Evolutionary conservation across 1,140 invertebrate species (phyloP), one percentile per base, ranked within the genome.

Genomic region (Drosophila persimilis): DNA sequence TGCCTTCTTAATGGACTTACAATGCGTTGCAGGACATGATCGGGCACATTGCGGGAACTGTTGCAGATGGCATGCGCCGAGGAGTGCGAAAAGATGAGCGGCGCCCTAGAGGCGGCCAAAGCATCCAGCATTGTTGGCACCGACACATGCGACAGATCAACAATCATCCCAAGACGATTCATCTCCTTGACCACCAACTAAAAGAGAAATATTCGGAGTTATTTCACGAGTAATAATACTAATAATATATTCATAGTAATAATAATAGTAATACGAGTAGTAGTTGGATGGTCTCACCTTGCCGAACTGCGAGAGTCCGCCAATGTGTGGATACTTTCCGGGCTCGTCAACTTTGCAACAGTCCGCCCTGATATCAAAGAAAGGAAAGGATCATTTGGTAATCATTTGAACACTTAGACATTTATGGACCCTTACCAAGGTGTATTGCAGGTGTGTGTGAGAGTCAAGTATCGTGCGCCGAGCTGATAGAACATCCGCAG

Each of bases 151-250:
- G 96, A 96, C 70, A 98, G 93, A 92, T 98, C 97, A 39, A 98
- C 95, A 92, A 98, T 92, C 97, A 98, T 98, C n/a, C 97, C 97
- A 45, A 97, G 93, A 39, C 96, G 94, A 93, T 97, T 97, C 95
- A 97, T 96, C 93, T 97, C 96, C 72, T 94, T 92, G 7, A 97
- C 95, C 76, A 31, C 31, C 31, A 31, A 9, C 31, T 31, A 31
- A 8, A 31, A 6, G 7, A 7, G 2, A 31, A 0, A 31, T 0
- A 26, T 26, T 26, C 0, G 3, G 3, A 3, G 8, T 9, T 9
- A 31, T 31, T 31, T 9, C 2, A 7, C n/a, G n/a, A n/a, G n/a
- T n/a, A n/a, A n/a, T n/a, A n/a, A n/a, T n/a, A n/a, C n/a, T n/a
- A n/a, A n/a, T n/a, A n/a, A n/a, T n/a, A n/a, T n/a, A n/a, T n/a